A percentile compares a stretch with the other conserved stretches of the same genome.
Conservation (phyloP, 2,113 vertebrate species). For the Colossoma macropomum region DNA sequence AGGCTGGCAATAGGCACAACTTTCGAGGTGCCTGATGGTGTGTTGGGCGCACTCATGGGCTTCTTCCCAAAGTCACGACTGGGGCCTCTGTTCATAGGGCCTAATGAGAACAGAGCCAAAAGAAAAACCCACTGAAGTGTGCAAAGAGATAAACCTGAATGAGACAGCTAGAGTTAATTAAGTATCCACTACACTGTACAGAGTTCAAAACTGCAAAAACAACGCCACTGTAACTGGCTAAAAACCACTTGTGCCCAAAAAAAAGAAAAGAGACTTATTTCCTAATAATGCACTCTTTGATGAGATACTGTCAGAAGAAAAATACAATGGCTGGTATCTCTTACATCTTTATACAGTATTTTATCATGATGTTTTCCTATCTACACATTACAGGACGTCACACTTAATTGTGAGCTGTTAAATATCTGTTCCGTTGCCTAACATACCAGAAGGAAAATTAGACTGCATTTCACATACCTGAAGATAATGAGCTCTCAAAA, state of each 20-base stretch:
- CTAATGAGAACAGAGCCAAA: constrained; percentile 69
- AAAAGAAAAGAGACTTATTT: too few species aligned
- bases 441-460: constrained; percentile 1
- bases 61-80: constrained; percentile 81
- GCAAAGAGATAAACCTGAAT: constrained; percentile 55
- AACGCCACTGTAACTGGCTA: background rate
- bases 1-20: constrained; percentile 94
- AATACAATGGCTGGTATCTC: background rate
- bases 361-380: background rate
- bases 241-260: too few species aligned
- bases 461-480: background rate
- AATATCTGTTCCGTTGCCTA: background rate
- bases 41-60: constrained; percentile 67
- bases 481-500: constrained; percentile 13
- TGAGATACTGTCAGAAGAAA: background rate
- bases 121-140: constrained; percentile 59
- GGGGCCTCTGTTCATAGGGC: constrained; percentile 72
- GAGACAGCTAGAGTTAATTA: constrained; percentile 50
- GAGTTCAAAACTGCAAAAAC: background rate
- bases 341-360: background rate
- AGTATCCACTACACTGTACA: constrained; percentile 22
- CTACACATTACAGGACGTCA: background rate
- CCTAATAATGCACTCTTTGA: background rate
- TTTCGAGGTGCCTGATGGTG: constrained; percentile 84
- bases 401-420: background rate